A percentile compares a stretch with the other conserved stretches of the same genome.
These are phyloP conservation scores for Dryobotodes eremita DNA, from an alignment of 2,888 invertebrate genomes.

Conservation along the genomic window DNA sequence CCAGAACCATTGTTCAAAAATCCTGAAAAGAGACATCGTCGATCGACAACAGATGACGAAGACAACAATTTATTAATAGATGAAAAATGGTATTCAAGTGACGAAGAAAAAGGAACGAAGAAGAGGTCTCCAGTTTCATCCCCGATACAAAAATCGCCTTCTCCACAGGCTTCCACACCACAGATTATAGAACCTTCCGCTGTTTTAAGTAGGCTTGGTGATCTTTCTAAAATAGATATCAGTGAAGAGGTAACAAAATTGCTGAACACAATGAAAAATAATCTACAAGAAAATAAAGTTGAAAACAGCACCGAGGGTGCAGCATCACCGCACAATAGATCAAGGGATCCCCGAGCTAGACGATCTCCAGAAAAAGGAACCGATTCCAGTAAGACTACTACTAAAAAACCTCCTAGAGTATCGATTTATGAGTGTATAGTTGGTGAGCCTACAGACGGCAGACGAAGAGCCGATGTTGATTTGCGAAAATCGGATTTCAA, in stretches of 20 bases:
- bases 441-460: conserved; percentile 88
- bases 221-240: conserved; percentile 94
- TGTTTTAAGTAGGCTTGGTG: conserved; percentile 92
- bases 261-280: conserved; percentile 91
- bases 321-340: conserved; percentile 73
- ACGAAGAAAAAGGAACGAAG: conserved; percentile 92
- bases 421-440: conserved; percentile 92
- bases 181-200: conserved; percentile 88
- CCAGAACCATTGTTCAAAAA: conserved; percentile 88
- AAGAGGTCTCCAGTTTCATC: conserved; percentile 83
- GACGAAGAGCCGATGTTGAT: conserved; percentile 89
- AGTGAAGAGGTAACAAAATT: conserved; percentile 94
- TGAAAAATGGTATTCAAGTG: conserved; percentile 95
- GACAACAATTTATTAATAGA: conserved; percentile 91
- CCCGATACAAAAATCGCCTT: conserved; percentile 77
- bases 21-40: conserved; percentile 85
- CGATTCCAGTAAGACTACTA: conserved; percentile 72
- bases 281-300: conserved; percentile 82
- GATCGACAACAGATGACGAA: conserved; percentile 90
- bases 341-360: conserved; percentile 85
- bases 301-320: conserved; percentile 73
- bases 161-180: conserved; percentile 84
- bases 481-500: conserved; percentile 89
- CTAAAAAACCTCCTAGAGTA: conserved; percentile 83
- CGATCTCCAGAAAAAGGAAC: conserved; percentile 83